These are phyloP conservation scores for Drosophila pseudotalamancana DNA, from an alignment of 2,888 invertebrate genomes.

Conservation along the genomic window DNA sequence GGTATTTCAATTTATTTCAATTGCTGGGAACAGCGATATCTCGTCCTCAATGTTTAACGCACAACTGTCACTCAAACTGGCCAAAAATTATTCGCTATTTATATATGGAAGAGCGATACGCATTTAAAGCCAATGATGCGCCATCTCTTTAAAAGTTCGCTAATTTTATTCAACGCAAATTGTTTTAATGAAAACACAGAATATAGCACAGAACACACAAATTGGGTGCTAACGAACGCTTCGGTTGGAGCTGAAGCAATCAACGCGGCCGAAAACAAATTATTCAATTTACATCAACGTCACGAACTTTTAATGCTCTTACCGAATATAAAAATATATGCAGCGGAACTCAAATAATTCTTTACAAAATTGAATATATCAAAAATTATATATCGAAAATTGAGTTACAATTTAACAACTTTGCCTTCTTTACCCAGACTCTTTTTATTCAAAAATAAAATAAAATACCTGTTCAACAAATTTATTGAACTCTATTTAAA, in stretches of 20 bases:
- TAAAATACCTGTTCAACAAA: no score
- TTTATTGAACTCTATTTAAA: no score
- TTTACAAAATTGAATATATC: no score
- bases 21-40: constrained; percentile 27
- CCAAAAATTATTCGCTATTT: constrained; percentile 49
- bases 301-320: constrained; percentile 21
- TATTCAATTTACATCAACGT: neutral
- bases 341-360: neutral
- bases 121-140: constrained; percentile 27
- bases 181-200: constrained; percentile 30
- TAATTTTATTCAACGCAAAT: constrained; percentile 59
- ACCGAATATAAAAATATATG: neutral
- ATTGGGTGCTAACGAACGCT: constrained; percentile 39
- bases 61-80: constrained; percentile 50
- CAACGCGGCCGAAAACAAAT: constrained; percentile 10
- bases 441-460: no score
- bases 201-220: constrained; percentile 20
- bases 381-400: neutral
- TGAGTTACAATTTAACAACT: no score
- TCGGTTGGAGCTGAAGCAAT: constrained; percentile 27
- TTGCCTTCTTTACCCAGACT: no score
- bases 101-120: constrained; percentile 33
- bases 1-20: constrained; percentile 56
- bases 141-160: constrained; percentile 34
- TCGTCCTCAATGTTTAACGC: constrained; percentile 33